phyloP scores from a whole-genome alignment of 1,140 invertebrate species.

The Globodera ellingtonae region DNA sequence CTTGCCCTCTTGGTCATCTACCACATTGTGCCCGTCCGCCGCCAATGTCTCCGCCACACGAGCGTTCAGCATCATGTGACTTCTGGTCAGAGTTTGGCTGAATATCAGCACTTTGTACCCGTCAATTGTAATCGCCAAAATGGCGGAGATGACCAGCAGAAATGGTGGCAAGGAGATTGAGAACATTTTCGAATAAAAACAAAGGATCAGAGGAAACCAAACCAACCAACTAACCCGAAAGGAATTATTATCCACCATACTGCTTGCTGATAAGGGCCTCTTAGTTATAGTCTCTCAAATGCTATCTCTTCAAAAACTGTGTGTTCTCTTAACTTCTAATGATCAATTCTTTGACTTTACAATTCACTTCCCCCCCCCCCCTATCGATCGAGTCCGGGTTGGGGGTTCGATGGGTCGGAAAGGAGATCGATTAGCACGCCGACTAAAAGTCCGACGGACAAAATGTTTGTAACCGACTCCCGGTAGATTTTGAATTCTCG shows the following conservation, averaged over 20 bases:
- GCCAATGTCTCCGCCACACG: conserved; percentile 33
- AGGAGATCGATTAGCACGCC: too few relatives aligned
- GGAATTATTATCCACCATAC: background rate
- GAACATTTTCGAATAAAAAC: background rate
- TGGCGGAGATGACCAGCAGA: background rate
- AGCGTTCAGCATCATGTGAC: conserved; percentile 34
- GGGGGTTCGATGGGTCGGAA: too few relatives aligned
- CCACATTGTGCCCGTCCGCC: conserved; percentile 41
- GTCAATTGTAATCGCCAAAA: background rate
- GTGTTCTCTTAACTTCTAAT: too few relatives aligned
- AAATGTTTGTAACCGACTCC: too few relatives aligned
- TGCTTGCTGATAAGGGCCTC: too few relatives aligned
- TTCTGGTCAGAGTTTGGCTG: conserved; percentile 24
- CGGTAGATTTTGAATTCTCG: too few relatives aligned
- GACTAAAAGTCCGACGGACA: too few relatives aligned
- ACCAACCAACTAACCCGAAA: background rate
- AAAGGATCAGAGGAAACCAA: background rate
- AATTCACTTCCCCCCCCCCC: too few relatives aligned
- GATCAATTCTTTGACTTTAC: too few relatives aligned
- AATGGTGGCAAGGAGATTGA: background rate
- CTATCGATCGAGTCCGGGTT: too few relatives aligned
- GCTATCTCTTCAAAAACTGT: too few relatives aligned
- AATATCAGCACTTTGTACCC: conserved; percentile 37
- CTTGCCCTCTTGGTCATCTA: background rate
- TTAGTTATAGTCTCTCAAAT: too few relatives aligned